These are phyloP conservation scores for Pygoscelis adeliae DNA, from an alignment of 2,113 vertebrate genomes.

Conservation along the genomic window DNA sequence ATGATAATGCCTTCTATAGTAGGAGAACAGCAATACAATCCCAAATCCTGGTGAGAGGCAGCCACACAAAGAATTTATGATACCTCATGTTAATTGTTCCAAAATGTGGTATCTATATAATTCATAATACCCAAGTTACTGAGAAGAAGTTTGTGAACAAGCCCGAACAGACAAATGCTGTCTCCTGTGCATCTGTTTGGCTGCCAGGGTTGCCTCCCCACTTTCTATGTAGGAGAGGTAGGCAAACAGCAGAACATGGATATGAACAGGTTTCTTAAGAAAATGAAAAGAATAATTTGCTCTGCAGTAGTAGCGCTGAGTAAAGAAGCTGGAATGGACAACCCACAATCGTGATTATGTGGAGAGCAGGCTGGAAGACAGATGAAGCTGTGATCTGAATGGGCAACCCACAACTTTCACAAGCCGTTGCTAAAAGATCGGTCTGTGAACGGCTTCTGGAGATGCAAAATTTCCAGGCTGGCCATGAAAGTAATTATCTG, in stretches of 20 bases:
- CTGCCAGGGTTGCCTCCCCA: not conserved
- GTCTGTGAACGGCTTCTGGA: not conserved
- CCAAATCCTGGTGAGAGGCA: not conserved
- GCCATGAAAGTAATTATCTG: not conserved
- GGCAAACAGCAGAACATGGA: not conserved
- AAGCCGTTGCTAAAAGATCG: not conserved
- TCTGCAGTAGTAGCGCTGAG: not conserved
- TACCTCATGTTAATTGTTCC: not conserved
- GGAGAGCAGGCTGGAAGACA: not conserved
- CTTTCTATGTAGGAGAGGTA: not conserved
- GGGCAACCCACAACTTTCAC: not conserved
- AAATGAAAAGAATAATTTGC: not conserved
- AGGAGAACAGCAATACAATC: not conserved
- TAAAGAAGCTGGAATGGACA: not conserved
- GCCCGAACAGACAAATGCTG: not conserved
- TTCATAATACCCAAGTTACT: not conserved
- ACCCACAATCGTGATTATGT: rapidly evolving
- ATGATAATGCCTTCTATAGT: not conserved
- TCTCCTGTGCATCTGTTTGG: not conserved
- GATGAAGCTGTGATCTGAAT: not conserved
- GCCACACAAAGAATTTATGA: not conserved
- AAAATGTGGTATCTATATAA: not conserved
- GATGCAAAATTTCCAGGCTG: not conserved
- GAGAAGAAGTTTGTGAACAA: not conserved
- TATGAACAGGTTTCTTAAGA: not conserved